These are phyloP conservation scores for Xyrichtys novacula DNA, from an alignment of 2,797 vertebrate genomes.

Conservation along the genomic window DNA sequence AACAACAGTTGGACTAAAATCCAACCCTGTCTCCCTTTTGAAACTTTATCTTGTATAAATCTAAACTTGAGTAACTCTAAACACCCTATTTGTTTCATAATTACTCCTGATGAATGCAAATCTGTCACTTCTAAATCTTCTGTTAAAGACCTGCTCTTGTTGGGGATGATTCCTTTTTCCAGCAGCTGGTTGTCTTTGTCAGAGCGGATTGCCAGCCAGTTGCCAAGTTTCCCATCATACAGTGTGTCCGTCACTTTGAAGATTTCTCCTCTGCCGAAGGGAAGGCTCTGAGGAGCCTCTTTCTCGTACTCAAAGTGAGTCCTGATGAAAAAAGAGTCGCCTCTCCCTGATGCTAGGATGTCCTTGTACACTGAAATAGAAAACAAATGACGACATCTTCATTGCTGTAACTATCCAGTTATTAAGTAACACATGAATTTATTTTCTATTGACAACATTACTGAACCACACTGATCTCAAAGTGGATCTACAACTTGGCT, in stretches of 20 bases:
- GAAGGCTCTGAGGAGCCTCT: constrained; percentile 91
- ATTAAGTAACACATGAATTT: no score
- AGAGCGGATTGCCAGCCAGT: constrained; percentile 95
- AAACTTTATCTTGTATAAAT: no score
- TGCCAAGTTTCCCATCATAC: constrained; percentile 96
- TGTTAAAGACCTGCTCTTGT: constrained; percentile 92
- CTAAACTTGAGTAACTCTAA: no score
- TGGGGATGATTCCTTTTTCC: constrained; percentile 97
- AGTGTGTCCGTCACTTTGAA: constrained; percentile 97
- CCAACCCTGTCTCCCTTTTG: neutral
- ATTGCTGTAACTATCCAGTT: no score
- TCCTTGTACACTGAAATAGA: constrained; percentile 92
- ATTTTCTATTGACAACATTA: no score
- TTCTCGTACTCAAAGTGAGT: constrained; percentile 98
- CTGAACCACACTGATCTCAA: no score
- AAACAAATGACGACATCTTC: neutral
- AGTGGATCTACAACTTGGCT: no score
- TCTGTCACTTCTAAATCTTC: no score
- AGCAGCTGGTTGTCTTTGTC: constrained; percentile 88
- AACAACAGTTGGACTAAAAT: neutral
- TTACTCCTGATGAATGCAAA: no score
- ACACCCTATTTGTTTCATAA: no score
- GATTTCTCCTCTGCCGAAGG: constrained; percentile 92
- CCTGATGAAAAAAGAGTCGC: constrained; percentile 97
- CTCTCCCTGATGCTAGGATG: constrained; percentile 93